Evolutionary conservation across 2,113 vertebrate genomes (phyloP).

Genomic region (Tonatia bakeri): DNA sequence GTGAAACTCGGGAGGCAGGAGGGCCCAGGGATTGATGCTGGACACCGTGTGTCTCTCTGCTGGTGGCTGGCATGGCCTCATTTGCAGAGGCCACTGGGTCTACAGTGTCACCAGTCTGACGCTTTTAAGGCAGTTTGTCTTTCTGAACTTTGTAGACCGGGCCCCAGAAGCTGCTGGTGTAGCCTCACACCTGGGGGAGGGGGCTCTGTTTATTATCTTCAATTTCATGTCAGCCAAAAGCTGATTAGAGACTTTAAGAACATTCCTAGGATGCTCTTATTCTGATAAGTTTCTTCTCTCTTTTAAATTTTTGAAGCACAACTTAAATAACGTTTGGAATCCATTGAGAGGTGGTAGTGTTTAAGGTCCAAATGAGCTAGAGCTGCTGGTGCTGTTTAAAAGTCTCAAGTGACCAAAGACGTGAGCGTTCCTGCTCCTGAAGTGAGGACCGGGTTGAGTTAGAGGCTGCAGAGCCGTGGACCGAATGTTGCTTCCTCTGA

Average conservation of each 20-base stretch:
- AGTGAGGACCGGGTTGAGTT: not conserved
- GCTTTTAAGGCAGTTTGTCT: not conserved
- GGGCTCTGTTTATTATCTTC: not conserved
- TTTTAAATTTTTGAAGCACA: not conserved
- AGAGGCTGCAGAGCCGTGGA: not conserved
- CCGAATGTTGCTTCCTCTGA: not conserved
- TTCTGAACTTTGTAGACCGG: not conserved
- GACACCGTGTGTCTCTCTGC: constrained; percentile 71
- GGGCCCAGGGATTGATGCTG: constrained; percentile 49
- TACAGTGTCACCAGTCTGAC: not conserved
- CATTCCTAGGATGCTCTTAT: constrained; percentile 7
- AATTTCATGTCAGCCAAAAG: not conserved
- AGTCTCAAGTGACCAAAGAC: constrained; percentile 9
- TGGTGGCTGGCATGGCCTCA: constrained; percentile 39
- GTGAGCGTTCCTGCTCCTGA: not conserved
- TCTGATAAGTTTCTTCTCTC: not conserved
- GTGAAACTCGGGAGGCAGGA: not conserved
- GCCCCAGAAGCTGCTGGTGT: not conserved
- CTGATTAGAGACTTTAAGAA: not conserved
- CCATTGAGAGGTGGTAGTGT: not conserved
- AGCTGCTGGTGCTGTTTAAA: not conserved
- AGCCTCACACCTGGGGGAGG: not conserved
- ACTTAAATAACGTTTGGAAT: not conserved
- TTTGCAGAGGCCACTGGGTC: constrained; percentile 63
- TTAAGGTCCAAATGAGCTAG: not conserved